Base-by-base conservation (phyloP, 2,888 invertebrate genomes). In the Papilio protenor region DNA sequence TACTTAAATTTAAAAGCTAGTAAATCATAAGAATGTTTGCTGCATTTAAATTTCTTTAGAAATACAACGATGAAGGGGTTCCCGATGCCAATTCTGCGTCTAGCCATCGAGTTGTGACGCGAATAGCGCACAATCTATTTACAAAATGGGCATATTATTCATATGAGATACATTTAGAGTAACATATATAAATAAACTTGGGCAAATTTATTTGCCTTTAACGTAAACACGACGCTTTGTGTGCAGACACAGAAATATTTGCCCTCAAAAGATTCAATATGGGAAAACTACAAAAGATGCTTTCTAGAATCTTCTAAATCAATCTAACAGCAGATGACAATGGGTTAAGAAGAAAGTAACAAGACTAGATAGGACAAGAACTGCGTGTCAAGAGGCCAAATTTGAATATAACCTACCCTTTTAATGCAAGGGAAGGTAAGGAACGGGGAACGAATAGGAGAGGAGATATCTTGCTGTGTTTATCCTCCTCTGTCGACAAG, bases 191-290 rank as follows among this genome's bases (percentile, higher is more conserved):
- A 59, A 76, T 71, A 76, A 70, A 76, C 76, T 61, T 12, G 16
- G 18, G 45, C 10, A 45, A 59, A 71, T 76, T 57, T 76, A 76
- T 55, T n/a, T 59, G 70, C 16, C 14, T 16, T 21, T 27, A 64
- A n/a, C 71, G 76, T 76, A 59, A 76, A 76, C 71, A 59, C n/a
- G 57, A 11, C 76, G 59, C 71, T 47, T 12, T 49, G 12, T 49
- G 59, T 70, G 59, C 18, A 57, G 12, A 71, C 11, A 47, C 59
- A 75, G 8, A 23, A 47, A n/a, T 18, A 52, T n/a, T 61, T 49
- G 18, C 71, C 1, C n/a, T 55, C n/a, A 27, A 59, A 27, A 52
- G 18, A n/a, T 55, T n/a, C 21, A n/a, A 59, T 57, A 59, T 47
- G 40, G 40, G 40, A 40, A 40, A 40, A 40, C 40, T 40, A 40